phyloP scores from a whole-genome alignment of 2,113 vertebrate genomes.

The Tetraodon nigroviridis region DNA sequence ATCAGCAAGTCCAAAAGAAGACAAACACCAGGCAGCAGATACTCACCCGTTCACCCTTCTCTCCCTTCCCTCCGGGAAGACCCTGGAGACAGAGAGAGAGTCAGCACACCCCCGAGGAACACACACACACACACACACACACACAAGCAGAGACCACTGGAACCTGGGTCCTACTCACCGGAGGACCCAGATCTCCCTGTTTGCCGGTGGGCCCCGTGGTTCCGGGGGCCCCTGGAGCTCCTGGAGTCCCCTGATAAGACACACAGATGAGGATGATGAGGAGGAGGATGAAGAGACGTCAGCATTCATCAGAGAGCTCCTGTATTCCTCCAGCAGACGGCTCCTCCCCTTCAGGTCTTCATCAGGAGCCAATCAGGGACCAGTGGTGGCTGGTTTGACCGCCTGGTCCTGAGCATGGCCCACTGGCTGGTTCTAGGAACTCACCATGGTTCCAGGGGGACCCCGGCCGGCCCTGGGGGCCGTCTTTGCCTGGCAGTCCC shows the following conservation, averaged over 20 bases:
- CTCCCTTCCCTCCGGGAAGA: conserved; percentile 82
- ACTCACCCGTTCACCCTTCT: conserved; percentile 92
- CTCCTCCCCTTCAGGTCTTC: too few relatives aligned
- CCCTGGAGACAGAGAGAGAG: conserved; percentile 72
- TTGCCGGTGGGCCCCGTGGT: conserved; percentile 81
- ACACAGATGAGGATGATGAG: conserved; percentile 2
- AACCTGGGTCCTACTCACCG: conserved; percentile 77
- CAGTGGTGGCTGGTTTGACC: too few relatives aligned
- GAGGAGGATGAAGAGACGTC: neutral
- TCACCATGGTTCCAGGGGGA: conserved; percentile 84
- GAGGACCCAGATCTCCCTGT: conserved; percentile 83
- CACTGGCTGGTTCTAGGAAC: conserved; percentile 29
- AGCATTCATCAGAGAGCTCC: neutral
- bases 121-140: too few relatives aligned
- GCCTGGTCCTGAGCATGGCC: too few relatives aligned
- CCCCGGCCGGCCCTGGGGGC: conserved; percentile 84
- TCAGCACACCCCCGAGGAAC: too few relatives aligned
- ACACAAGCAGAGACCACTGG: neutral
- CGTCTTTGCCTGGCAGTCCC: conserved; percentile 91
- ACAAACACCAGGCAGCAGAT: neutral
- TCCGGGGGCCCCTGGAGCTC: conserved; percentile 86
- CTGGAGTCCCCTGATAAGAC: conserved; percentile 82
- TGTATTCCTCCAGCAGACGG: too few relatives aligned
- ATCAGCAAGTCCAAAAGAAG: neutral
- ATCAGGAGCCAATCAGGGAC: too few relatives aligned